Evolutionary conservation across 2,797 vertebrate genomes (phyloP).

Genomic region (Sciurus carolinensis): DNA sequence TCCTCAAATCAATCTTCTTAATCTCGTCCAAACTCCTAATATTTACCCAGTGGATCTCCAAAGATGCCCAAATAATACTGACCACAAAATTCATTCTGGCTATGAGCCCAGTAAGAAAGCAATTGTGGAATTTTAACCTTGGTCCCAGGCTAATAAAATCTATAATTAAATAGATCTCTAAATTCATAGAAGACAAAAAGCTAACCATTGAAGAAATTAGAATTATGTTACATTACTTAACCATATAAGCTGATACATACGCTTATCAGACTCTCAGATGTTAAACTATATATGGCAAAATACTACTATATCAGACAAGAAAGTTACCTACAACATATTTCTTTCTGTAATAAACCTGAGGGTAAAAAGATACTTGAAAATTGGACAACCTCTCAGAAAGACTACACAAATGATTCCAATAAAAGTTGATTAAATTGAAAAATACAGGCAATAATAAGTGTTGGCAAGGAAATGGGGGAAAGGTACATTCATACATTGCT

Average conservation of each 20-base stretch:
- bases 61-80: not conserved
- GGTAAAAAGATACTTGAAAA: not conserved
- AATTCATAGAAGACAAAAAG: not conserved
- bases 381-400: not conserved
- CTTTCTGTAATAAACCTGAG: not conserved
- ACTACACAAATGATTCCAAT: not conserved
- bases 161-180: not conserved
- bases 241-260: not conserved
- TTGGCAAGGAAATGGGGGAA: too few relatives aligned
- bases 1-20: not conserved
- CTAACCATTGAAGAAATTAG: not conserved
- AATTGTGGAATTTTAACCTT: not conserved
- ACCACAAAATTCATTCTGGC: not conserved
- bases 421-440: not conserved
- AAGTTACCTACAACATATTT: accelerated
- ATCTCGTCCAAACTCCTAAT: not conserved
- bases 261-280: not conserved
- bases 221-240: not conserved
- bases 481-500: too few relatives aligned
- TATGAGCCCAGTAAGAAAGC: not conserved
- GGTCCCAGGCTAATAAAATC: not conserved
- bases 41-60: not conserved
- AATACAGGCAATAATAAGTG: too few relatives aligned
- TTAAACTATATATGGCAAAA: not conserved
- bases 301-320: accelerated